A percentile compares a stretch with the other conserved stretches of the same genome.
phyloP scores from a whole-genome alignment of 1,140 invertebrate species.

The Oryctes rhinoceros region DNA sequence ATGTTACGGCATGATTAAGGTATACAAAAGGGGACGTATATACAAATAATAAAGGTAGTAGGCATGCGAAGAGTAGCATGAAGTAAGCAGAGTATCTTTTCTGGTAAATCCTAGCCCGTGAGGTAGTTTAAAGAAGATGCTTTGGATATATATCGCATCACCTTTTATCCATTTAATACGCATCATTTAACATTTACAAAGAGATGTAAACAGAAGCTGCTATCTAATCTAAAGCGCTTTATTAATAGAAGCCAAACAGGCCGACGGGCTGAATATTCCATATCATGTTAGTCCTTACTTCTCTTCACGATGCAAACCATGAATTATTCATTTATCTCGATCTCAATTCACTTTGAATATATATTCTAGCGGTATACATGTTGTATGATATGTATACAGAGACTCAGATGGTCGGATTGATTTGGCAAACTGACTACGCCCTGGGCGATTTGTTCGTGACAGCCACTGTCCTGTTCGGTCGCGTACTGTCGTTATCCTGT shows the following conservation, averaged over 20 bases:
- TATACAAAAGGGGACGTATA: too few relatives aligned
- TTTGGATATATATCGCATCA: background rate
- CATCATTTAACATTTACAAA: constrained; percentile 51
- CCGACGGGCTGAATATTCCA: constrained; percentile 48
- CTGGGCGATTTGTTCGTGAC: constrained; percentile 49
- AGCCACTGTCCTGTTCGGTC: constrained; percentile 43
- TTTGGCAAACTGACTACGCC: constrained; percentile 49
- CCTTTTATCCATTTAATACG: constrained; percentile 46
- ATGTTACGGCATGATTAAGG: too few relatives aligned
- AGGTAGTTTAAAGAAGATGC: constrained; percentile 25
- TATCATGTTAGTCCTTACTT: constrained; percentile 49
- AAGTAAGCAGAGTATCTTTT: too few relatives aligned
- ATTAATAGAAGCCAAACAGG: constrained; percentile 54
- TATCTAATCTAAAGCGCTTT: constrained; percentile 54
- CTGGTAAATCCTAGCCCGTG: too few relatives aligned
- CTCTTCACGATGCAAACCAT: constrained; percentile 47
- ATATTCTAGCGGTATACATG: constrained; percentile 48
- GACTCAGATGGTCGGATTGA: constrained; percentile 46
- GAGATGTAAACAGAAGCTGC: constrained; percentile 51
- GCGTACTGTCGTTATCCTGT: background rate
- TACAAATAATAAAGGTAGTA: too few relatives aligned
- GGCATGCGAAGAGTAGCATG: too few relatives aligned
- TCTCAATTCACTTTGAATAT: constrained; percentile 53
- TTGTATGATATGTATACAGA: constrained; percentile 53
- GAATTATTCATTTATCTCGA: constrained; percentile 52